phyloP scores from a whole-genome alignment of 2,888 invertebrate genomes.

The Ditylenchus weischeri region DNA sequence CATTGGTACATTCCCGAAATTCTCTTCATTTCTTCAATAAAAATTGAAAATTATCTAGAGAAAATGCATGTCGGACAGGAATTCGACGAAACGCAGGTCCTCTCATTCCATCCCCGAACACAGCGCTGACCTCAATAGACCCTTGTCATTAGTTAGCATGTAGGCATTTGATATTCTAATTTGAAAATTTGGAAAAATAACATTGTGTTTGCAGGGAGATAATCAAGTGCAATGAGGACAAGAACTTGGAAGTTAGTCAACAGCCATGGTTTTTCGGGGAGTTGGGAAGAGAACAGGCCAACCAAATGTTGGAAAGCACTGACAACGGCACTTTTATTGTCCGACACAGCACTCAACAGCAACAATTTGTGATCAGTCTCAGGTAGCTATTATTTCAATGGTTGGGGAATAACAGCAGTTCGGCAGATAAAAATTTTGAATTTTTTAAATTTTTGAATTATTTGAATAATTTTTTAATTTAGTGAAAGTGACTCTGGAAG shows the following conservation, averaged over 20 bases:
- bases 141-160: slow-evolving; percentile 9
- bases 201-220: slow-evolving; percentile 14
- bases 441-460: too few species aligned
- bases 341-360: slow-evolving; percentile 58
- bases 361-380: slow-evolving; percentile 61
- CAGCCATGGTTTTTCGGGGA: slow-evolving; percentile 54
- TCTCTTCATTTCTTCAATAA: not conserved
- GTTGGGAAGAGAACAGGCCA: slow-evolving; percentile 40
- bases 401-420: too few species aligned
- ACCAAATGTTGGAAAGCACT: slow-evolving; percentile 55
- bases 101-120: not conserved
- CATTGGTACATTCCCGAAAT: not conserved
- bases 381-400: slow-evolving; percentile 56
- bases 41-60: not conserved
- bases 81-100: not conserved
- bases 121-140: slow-evolving; percentile 2
- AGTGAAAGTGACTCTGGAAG: too few species aligned
- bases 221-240: slow-evolving; percentile 14
- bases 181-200: not conserved
- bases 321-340: slow-evolving; percentile 62
- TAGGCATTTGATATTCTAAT: not conserved
- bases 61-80: not conserved
- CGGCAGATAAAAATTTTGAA: too few species aligned
- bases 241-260: slow-evolving; percentile 27
- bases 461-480: too few species aligned